Percentiles rank a stretch among this genome's conserved stretches.
These are phyloP conservation scores for Echeneis naucrates DNA, from an alignment of 2,797 vertebrate species.

Conservation along the genomic window DNA sequence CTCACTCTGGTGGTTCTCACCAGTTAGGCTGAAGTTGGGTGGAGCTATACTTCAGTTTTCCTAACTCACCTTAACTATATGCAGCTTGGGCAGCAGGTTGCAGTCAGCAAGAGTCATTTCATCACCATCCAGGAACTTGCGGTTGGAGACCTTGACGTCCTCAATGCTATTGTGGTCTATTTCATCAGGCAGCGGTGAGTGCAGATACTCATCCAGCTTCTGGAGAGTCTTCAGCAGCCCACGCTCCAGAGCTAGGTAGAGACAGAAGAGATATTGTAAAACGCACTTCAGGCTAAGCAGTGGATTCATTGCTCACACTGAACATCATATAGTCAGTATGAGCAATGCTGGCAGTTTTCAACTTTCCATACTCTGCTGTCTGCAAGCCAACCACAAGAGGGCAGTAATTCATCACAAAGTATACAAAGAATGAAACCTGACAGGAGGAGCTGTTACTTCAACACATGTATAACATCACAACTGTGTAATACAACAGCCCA, in stretches of 20 bases:
- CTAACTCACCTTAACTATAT: constrained; percentile 93
- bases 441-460: background rate
- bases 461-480: background rate
- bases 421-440: background rate
- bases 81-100: constrained; percentile 97
- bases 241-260: constrained; percentile 88
- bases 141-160: constrained; percentile 88
- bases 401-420: constrained; percentile 64
- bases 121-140: constrained; percentile 95
- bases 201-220: constrained; percentile 96
- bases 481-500: background rate
- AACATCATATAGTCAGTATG: too few species aligned
- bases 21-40: background rate
- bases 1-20: background rate
- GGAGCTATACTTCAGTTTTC: background rate
- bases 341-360: background rate
- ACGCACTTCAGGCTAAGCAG: too few species aligned
- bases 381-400: constrained; percentile 69
- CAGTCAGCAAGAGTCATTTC: constrained; percentile 98
- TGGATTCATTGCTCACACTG: too few species aligned
- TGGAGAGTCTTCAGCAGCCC: constrained; percentile 95
- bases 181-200: constrained; percentile 93
- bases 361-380: constrained; percentile 5
- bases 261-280: rapidly evolving
- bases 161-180: constrained; percentile 98